A percentile compares a stretch with the other conserved stretches of the same genome.
phyloP scores from a whole-genome alignment of 2,113 vertebrate genomes.

The Apeltes quadracus region DNA sequence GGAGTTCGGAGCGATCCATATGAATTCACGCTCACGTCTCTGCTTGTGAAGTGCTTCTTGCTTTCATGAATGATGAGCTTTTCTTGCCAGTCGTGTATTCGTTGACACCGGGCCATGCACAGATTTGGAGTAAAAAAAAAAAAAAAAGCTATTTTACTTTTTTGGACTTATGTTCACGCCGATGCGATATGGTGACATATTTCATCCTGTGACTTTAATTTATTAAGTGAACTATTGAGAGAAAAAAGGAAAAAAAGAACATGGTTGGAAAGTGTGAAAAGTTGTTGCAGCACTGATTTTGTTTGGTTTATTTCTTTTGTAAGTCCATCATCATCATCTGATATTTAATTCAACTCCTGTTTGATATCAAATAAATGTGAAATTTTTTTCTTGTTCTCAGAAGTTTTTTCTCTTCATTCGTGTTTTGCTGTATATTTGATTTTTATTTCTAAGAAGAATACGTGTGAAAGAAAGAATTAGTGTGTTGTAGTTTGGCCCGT shows the following conservation, averaged over 20 bases:
- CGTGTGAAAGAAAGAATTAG: too few relatives aligned
- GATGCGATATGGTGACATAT: constrained; percentile 84
- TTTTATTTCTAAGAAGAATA: too few relatives aligned
- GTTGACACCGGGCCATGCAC: constrained; percentile 77
- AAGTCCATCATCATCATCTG: constrained; percentile 90
- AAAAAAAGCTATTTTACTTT: constrained; percentile 84
- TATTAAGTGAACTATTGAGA: constrained; percentile 75
- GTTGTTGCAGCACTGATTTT: constrained; percentile 79
- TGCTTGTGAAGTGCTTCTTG: constrained; percentile 84
- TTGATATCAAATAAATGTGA: constrained; percentile 99
- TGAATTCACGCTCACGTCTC: constrained; percentile 86
- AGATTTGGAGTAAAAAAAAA: constrained; percentile 70
- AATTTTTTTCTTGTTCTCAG: constrained; percentile 86
- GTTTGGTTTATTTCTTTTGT: constrained; percentile 82
- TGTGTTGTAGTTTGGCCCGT: too few relatives aligned
- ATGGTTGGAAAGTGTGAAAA: constrained; percentile 68
- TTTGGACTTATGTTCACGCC: constrained; percentile 78
- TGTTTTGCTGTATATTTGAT: too few relatives aligned
- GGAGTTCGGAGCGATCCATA: constrained; percentile 73
- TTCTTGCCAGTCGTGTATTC: constrained; percentile 70
- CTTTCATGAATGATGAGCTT: constrained; percentile 77
- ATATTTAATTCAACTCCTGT: constrained; percentile 99
- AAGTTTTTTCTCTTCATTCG: constrained; percentile 58
- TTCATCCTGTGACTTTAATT: constrained; percentile 90
- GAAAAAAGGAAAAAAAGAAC: constrained; percentile 38